Base-by-base conservation (phyloP, 2,888 invertebrate species). In the Alloplasta piceator region DNA sequence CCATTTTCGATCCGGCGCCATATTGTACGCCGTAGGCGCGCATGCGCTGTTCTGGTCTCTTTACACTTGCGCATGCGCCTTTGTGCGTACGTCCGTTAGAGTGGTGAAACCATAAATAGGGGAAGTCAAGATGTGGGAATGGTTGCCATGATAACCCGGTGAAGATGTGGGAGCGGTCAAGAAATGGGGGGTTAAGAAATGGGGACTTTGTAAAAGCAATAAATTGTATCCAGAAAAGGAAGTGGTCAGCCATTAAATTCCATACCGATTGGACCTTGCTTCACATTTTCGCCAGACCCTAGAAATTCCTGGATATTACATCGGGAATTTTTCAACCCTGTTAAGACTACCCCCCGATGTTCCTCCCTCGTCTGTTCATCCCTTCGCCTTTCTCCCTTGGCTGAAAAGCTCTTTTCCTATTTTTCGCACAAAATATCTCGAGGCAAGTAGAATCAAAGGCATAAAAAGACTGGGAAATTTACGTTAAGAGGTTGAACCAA, bases 401-500 rank as follows among this genome's bases (percentile, higher is more conserved):
- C 26, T n/a, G 48, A 6, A 12, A 52, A 39, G 7, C 14, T 48
- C 39, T 14, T 26, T 26, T 26, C 26, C 10, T 14, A 43, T 68
- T 7, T 43, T n/a, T 14, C 55, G n/a, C 39, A 16, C n/a, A 1
- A 60, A 67, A 58, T 38, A 10, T 46, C 56, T 48, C 46, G 1
- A 9, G 41, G 26, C 56, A 41, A 52, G 52, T 64, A 63, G n/a
- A 78, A 52, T 58, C 36, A 72, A 72, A 78, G 14, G 46, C 48
- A 78, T 60, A 67, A 78, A 78, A 78, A 66, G 64, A 58, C 77
- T 6, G n/a, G 55, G 67, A 38, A 72, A 61, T 78, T 55, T 16
- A 67, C 67, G 78, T 38, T 26, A 52, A 14, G 68, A 58, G 58
- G 46, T 46, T 58, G 14, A 7, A 26, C 12, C 7, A 16, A 9